Conservation (phyloP, 2,888 invertebrate species). For the Oeneis ivallda region DNA sequence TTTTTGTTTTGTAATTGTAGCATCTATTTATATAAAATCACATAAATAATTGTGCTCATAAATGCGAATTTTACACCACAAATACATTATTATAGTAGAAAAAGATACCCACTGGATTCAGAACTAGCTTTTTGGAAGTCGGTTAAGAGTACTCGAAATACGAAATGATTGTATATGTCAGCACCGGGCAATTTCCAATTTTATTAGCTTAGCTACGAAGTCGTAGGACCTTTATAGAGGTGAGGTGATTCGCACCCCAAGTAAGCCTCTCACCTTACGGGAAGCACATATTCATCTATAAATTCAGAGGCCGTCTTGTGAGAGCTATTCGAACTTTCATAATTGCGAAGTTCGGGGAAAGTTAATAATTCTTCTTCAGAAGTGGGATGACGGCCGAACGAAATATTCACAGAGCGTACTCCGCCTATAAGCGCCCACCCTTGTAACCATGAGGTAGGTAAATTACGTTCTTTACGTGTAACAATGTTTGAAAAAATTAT, state of each 20-base stretch:
- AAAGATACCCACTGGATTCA: no score
- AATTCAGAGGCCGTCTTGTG: conserved; percentile 79
- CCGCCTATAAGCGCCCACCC: conserved; percentile 62
- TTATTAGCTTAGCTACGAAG: conserved; percentile 47
- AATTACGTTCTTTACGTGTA: conserved; percentile 27
- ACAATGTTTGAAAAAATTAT: conserved; percentile 13
- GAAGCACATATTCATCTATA: conserved; percentile 78
- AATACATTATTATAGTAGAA: not conserved
- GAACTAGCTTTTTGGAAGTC: no score
- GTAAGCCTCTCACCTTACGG: conserved; percentile 56
- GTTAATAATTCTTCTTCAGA: conserved; percentile 82
- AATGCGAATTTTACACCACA: no score
- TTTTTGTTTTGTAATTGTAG: not conserved
- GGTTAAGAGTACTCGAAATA: conserved; percentile 32
- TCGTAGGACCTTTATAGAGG: conserved; percentile 46
- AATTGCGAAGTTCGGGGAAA: conserved; percentile 80
- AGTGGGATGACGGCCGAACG: conserved; percentile 77
- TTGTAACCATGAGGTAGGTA: conserved; percentile 59
- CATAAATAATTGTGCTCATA: not conserved
- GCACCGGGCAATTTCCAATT: conserved; percentile 45
- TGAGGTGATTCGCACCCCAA: conserved; percentile 51
- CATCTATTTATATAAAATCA: not conserved
- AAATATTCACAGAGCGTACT: conserved; percentile 79
- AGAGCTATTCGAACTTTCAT: conserved; percentile 82
- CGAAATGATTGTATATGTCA: conserved; percentile 41